phyloP scores from a whole-genome alignment of 2,797 vertebrate species.

The Fistularia tabacaria region DNA sequence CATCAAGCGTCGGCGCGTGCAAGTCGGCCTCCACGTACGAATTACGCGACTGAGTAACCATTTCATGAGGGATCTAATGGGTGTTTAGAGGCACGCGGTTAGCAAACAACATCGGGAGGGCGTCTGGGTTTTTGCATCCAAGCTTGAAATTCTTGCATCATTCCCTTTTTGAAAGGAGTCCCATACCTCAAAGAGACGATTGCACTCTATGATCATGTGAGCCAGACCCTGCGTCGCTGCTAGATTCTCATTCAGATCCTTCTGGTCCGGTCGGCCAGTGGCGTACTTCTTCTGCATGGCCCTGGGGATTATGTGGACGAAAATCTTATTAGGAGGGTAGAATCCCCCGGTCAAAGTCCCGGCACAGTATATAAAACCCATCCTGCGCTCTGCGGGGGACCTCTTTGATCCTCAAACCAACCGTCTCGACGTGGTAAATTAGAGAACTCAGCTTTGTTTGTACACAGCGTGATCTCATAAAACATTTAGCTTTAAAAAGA shows the following conservation, averaged over 20 bases:
- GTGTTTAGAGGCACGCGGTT: constrained; percentile 14
- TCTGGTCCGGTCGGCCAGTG: constrained; percentile 95
- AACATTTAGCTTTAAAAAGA: constrained; percentile 49
- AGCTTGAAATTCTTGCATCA: constrained; percentile 25
- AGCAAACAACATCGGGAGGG: constrained; percentile 13
- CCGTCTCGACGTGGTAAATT: constrained; percentile 58
- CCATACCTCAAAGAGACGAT: constrained; percentile 91
- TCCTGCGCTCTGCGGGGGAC: constrained; percentile 39
- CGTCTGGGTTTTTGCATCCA: constrained; percentile 8
- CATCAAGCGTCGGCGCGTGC: constrained; percentile 83
- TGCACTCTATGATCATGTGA: constrained; percentile 96
- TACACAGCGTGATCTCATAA: constrained; percentile 65
- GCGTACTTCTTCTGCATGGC: constrained; percentile 96
- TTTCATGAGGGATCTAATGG: constrained; percentile 88
- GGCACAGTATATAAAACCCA: constrained; percentile 43
- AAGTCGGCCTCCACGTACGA: constrained; percentile 90
- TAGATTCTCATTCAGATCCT: constrained; percentile 96
- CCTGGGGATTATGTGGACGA: constrained; percentile 63
- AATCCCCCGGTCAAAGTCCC: no score
- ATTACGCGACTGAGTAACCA: constrained; percentile 90
- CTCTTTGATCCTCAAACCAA: constrained; percentile 17
- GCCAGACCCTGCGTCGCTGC: constrained; percentile 95
- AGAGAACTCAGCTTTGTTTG: constrained; percentile 61
- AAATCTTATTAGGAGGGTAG: constrained; percentile 29
- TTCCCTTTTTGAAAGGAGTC: constrained; percentile 9